phyloP scores from a whole-genome alignment of 2,797 vertebrate genomes.

The Labeo calbasu region DNA sequence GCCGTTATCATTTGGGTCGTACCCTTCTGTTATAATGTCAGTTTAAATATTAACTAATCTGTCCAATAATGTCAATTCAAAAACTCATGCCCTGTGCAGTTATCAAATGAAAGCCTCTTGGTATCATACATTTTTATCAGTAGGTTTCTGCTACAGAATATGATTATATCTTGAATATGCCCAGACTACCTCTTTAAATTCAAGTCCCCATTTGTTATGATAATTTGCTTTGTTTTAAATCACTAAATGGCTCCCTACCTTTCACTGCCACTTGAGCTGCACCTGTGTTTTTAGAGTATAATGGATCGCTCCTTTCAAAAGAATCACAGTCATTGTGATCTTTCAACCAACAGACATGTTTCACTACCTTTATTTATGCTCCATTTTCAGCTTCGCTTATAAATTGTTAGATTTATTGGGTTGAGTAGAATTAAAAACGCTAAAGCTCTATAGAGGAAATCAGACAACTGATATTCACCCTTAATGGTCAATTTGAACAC shows the following conservation, averaged over 20 bases:
- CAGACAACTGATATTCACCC: not conserved
- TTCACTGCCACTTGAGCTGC: conserved; percentile 44
- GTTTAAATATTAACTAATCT: conserved; percentile 17
- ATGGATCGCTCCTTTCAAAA: conserved; percentile 46
- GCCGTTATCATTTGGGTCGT: not conserved
- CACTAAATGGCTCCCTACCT: not conserved
- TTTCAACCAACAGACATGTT: conserved; percentile 60
- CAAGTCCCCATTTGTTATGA: not conserved
- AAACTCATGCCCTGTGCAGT: not conserved
- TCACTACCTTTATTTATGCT: conserved; percentile 57
- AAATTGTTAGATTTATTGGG: not conserved
- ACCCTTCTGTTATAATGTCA: not conserved
- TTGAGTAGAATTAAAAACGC: not conserved
- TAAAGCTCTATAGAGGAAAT: not conserved
- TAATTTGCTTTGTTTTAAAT: conserved; percentile 19
- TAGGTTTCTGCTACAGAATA: not conserved
- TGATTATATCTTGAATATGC: not conserved
- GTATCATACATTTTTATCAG: not conserved
- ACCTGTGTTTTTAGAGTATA: not conserved
- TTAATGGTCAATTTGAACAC: not conserved
- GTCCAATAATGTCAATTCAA: conserved; percentile 18
- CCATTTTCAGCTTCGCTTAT: conserved; percentile 26
- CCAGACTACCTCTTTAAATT: conserved; percentile 13
- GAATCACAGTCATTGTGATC: conserved; percentile 32
- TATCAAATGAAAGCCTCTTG: not conserved